Base-by-base conservation (phyloP, 2,113 vertebrate genomes). In the Notothenia coriiceps region DNA sequence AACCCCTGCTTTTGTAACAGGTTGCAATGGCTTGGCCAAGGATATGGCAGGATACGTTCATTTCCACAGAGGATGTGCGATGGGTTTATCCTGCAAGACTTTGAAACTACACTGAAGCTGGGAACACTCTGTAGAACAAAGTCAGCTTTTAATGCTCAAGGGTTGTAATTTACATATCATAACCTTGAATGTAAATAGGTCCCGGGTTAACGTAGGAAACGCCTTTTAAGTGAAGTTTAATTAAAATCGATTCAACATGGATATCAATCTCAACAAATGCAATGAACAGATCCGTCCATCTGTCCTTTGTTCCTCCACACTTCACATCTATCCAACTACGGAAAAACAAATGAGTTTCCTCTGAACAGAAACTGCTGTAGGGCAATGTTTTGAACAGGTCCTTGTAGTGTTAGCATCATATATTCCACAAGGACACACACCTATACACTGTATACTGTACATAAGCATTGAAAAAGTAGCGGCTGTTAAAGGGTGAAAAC, bases 1-100 rank as follows among this genome's bases (percentile, higher is more conserved):
- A 84, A 57, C 22, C 22, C 55, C 57, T 67, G 68, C 66, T 84
- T 74, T 80, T 77, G 50, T 76, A 82, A 88, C 59, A 71, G 66
- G 72, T 68, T 79, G 65, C 80, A 77, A 10, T 63, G 56, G 66
- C 50, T 86, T 63, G 63, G 78, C 33, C 55, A 15, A 57, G 52
- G 64, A 57, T 76, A 22, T 55, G 70, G 1, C 79, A 74, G 46
- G 70, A 60, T 75, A 51, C 50, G 75, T 68, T 11, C 13, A 77
- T 89, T 88, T 83, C 50, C 13, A 77, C 66, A 69, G 60, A 63
- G 55, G 25, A 67, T 68, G 62, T 69, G 29, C 7, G n/a, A 77
- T 70, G 61, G 2, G 5, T 68, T 70, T 59, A 44, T 35, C 22
- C 33, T 66, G 61, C 71, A 74, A 61, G 10, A 66, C 29, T 61